Percentiles rank a stretch among this genome's conserved stretches.
Conservation (phyloP, 2,113 vertebrate species). For the Zosterops hypoxanthus region DNA sequence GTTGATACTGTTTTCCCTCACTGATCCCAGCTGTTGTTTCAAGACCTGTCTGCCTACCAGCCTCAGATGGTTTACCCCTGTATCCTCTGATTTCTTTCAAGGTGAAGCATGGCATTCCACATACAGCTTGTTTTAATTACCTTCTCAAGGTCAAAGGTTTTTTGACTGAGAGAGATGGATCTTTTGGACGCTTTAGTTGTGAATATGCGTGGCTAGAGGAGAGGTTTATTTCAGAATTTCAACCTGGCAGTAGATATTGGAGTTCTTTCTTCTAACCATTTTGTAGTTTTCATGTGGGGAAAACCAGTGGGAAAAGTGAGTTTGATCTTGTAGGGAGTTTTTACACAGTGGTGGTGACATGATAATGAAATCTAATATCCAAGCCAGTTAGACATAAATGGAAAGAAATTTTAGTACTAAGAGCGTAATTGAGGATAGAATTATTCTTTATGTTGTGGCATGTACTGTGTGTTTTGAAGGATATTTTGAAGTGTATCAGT, state of each 20-base stretch:
- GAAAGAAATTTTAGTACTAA: background rate
- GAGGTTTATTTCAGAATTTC: background rate
- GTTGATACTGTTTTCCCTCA: background rate
- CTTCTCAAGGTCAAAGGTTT: background rate
- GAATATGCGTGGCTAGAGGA: background rate
- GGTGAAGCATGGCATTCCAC: background rate
- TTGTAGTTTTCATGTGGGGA: background rate
- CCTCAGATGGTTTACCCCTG: background rate
- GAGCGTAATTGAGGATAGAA: background rate
- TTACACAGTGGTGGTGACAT: background rate
- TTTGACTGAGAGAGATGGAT: background rate
- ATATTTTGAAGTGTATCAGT: background rate
- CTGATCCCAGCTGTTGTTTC: background rate
- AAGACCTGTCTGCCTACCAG: background rate
- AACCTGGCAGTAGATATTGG: background rate
- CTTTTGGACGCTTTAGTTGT: background rate
- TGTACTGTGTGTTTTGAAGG: background rate
- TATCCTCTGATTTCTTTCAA: background rate
- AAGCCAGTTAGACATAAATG: background rate
- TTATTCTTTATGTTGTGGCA: background rate
- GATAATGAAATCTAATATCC: background rate
- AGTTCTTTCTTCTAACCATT: background rate
- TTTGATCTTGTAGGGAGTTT: background rate
- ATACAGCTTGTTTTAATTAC: background rate
- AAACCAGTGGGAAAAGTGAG: background rate